Evolutionary conservation across 2,888 invertebrate species (phyloP).

Genomic region (Himalopsyche tibetana): DNA sequence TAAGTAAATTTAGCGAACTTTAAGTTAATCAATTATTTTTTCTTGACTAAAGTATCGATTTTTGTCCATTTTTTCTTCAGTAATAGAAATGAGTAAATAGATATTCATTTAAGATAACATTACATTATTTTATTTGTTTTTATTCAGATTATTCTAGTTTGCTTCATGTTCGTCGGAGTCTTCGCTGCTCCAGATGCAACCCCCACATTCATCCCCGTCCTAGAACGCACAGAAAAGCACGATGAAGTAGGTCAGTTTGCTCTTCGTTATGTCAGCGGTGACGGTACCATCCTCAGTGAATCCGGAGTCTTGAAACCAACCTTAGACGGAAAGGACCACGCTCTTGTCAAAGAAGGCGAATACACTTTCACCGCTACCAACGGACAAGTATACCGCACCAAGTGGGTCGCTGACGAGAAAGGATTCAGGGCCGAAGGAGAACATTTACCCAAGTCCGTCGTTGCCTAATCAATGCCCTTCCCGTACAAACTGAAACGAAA

Average conservation of each 20-base stretch:
- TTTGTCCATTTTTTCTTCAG: too few species aligned
- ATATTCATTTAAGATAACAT: too few species aligned
- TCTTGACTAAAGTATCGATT: too few species aligned
- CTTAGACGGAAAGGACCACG: constrained; percentile 61
- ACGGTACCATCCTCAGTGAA: constrained; percentile 61
- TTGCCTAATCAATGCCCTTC: constrained; percentile 49
- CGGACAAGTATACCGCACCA: constrained; percentile 61
- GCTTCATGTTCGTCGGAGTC: constrained; percentile 50
- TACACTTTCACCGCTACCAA: constrained; percentile 60
- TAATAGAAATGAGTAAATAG: too few species aligned
- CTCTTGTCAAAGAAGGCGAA: constrained; percentile 62
- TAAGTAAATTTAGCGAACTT: not conserved
- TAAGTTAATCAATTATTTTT: too few species aligned
- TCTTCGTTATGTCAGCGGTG: constrained; percentile 59
- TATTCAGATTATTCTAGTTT: constrained; percentile 45
- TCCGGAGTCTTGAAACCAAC: constrained; percentile 63
- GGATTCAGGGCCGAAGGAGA: constrained; percentile 64
- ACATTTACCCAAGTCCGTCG: constrained; percentile 62
- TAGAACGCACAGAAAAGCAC: constrained; percentile 61
- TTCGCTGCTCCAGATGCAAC: constrained; percentile 55
- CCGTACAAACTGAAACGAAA: not conserved
- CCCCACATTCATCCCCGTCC: constrained; percentile 52
- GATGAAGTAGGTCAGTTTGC: constrained; percentile 64
- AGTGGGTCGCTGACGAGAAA: constrained; percentile 62
- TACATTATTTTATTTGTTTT: not conserved